Conservation (phyloP, 1,140 invertebrate species). For the Procambarus clarkii region DNA sequence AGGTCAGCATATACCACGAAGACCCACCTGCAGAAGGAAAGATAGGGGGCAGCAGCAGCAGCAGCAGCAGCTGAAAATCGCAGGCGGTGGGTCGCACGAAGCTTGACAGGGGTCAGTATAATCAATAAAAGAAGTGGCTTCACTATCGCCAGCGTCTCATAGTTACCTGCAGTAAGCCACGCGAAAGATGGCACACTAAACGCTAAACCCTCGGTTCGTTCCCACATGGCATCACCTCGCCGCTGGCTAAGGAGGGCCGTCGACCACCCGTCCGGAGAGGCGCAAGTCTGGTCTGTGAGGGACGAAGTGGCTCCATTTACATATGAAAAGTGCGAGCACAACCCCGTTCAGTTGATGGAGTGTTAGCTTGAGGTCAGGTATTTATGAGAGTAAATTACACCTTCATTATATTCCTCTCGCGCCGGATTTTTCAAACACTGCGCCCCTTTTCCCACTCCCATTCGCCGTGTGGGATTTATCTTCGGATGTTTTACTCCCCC, state of each 20-base stretch:
- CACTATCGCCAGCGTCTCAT: conserved; percentile 15
- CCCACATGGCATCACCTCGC: not conserved
- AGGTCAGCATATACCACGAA: too few species aligned
- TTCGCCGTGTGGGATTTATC: conserved; percentile 10
- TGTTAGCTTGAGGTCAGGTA: conserved; percentile 43
- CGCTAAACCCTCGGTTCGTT: not conserved
- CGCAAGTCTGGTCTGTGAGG: not conserved
- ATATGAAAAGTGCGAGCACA: conserved; percentile 39
- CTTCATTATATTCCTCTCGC: conserved; percentile 31
- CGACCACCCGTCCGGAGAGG: not conserved
- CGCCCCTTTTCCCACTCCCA: conserved; percentile 2
- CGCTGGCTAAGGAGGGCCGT: not conserved
- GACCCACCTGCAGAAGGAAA: too few species aligned
- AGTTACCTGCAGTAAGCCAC: not conserved
- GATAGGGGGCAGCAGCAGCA: not conserved
- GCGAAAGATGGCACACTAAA: not conserved
- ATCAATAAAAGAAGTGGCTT: conserved; percentile 15
- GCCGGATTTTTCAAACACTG: conserved; percentile 26
- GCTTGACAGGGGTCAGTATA: not conserved
- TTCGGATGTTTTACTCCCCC: not conserved
- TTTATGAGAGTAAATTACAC: conserved; percentile 43
- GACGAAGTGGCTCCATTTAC: conserved; percentile 24
- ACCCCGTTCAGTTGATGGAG: conserved; percentile 31
- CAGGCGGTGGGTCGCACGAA: not conserved
- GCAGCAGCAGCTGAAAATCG: not conserved